phyloP scores from a whole-genome alignment of 2,888 invertebrate genomes.

The Drosophila cracens region DNA sequence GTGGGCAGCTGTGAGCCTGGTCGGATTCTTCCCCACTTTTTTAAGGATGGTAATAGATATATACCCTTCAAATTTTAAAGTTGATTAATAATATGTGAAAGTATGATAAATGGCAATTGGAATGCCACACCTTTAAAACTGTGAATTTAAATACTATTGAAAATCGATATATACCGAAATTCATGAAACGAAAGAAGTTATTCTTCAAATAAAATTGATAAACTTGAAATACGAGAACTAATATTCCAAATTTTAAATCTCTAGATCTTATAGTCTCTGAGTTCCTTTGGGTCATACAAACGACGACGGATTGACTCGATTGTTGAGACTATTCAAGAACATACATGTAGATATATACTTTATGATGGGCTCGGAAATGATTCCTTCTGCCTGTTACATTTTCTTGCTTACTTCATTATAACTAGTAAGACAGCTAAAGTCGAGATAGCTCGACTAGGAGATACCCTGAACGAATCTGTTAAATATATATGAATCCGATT shows the following conservation, averaged over 20 bases:
- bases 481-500: neutral
- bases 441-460: neutral
- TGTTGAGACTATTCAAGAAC: neutral
- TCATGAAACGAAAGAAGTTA: neutral
- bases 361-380: neutral
- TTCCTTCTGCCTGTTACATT: neutral
- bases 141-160: neutral
- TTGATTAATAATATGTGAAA: too few relatives aligned
- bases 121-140: too few relatives aligned
- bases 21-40: too few relatives aligned
- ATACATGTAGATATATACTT: neutral
- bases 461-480: neutral
- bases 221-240: neutral
- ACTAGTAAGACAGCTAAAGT: neutral
- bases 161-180: neutral
- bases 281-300: neutral
- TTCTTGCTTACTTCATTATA: neutral
- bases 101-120: too few relatives aligned
- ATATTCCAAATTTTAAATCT: neutral
- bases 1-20: too few relatives aligned
- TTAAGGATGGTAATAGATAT: too few relatives aligned
- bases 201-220: neutral
- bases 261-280: neutral
- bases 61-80: too few relatives aligned
- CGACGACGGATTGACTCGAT: neutral